Percentiles rank a stretch among this genome's conserved stretches.
Evolutionary conservation across 2,888 invertebrate species (phyloP).

Genomic region (Coenonympha glycerion): DNA sequence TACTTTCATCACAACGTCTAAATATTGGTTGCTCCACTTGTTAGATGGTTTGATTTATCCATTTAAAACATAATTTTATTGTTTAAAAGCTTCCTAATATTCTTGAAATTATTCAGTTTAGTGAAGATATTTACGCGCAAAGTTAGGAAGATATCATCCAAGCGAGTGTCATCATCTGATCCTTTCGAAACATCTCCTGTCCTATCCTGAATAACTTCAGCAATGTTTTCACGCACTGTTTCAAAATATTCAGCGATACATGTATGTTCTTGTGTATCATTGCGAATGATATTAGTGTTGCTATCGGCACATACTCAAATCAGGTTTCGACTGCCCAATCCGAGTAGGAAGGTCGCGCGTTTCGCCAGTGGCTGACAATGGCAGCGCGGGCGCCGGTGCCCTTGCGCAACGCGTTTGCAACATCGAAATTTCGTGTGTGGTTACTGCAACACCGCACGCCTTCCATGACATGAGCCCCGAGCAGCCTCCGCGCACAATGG

Average conservation of each 20-base stretch:
- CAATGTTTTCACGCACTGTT: neutral
- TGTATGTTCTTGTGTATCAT: neutral
- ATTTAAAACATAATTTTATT: no score
- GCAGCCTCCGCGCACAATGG: constrained; percentile 23
- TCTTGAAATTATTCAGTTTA: no score
- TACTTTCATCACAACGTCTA: no score
- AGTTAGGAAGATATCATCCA: no score
- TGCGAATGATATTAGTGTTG: neutral
- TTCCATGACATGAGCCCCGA: constrained; percentile 11
- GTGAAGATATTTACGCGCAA: no score
- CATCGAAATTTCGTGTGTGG: constrained; percentile 72
- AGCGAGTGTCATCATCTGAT: no score
- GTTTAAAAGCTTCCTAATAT: no score
- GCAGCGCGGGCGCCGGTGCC: constrained; percentile 50
- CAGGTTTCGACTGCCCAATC: constrained; percentile 62
- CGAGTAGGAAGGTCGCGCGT: constrained; percentile 67
- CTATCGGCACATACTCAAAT: constrained; percentile 33
- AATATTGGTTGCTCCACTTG: no score
- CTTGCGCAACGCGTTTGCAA: constrained; percentile 69
- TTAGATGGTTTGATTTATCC: no score
- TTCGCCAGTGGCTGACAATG: constrained; percentile 72
- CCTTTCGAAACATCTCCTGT: no score
- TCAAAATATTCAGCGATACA: neutral
- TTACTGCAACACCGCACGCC: constrained; percentile 57
- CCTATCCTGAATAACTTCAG: no score